Percentiles rank a stretch among this genome's conserved stretches.
Conservation (phyloP, 2,113 vertebrate species). For the Neolamprologus cancellatus region DNA sequence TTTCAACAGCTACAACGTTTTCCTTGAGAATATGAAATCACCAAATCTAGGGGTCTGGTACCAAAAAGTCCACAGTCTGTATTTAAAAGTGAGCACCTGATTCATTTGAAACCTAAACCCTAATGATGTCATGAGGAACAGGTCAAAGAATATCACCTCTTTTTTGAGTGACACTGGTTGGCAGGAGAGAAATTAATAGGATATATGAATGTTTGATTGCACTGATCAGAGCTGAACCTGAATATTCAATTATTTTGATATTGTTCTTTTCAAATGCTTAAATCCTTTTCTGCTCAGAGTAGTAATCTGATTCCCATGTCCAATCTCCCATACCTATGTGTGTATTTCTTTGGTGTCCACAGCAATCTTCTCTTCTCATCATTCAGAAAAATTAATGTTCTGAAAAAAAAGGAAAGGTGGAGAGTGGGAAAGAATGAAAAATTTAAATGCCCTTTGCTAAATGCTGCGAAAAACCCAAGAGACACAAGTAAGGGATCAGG, state of each 20-base stretch:
- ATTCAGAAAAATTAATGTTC: neutral
- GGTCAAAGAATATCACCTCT: neutral
- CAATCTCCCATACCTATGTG: neutral
- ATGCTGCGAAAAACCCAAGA: neutral
- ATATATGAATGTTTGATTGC: neutral
- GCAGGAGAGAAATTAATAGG: neutral
- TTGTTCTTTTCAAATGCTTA: neutral
- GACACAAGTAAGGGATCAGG: neutral
- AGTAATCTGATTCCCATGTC: neutral
- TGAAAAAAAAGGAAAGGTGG: neutral
- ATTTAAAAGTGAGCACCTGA: neutral
- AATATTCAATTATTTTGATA: neutral
- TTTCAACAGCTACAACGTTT: constrained; percentile 8
- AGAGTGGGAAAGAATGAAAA: neutral
- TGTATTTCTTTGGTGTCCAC: neutral
- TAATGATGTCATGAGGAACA: constrained; percentile 5
- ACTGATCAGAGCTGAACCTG: neutral
- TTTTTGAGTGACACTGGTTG: neutral
- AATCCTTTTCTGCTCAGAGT: neutral
- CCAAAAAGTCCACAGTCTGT: neutral
- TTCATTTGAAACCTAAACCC: neutral
- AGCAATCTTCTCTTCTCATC: neutral
- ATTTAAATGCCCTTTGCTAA: neutral
- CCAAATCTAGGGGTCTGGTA: neutral
- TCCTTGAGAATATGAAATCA: constrained; percentile 18